A percentile compares a stretch with the other conserved stretches of the same genome.
phyloP scores from a whole-genome alignment of 2,797 vertebrate species.

The Mus spretus region DNA sequence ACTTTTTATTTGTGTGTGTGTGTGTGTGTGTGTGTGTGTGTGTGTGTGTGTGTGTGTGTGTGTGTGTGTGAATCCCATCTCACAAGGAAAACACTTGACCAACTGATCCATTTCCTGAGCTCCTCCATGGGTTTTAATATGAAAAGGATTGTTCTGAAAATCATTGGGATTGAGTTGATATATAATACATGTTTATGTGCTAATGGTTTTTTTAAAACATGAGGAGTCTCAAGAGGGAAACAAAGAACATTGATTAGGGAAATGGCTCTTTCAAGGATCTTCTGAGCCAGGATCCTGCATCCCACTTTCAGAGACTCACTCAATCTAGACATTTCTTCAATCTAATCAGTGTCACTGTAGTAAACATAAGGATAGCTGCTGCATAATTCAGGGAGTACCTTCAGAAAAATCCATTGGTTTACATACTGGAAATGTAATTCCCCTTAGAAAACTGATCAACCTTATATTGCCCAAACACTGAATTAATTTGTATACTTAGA shows the following conservation, averaged over 20 bases:
- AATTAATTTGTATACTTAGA: background rate
- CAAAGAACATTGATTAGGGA: constrained; percentile 44
- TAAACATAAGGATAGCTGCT: background rate
- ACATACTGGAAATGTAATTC: constrained; percentile 8
- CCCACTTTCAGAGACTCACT: background rate
- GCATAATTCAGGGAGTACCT: background rate
- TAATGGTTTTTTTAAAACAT: background rate
- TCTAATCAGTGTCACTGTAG: constrained; percentile 26
- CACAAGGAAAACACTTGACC: background rate
- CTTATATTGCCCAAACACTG: background rate
- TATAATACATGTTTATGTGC: background rate
- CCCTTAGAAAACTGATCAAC: constrained; percentile 14
- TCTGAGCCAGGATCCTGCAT: background rate
- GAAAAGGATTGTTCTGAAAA: background rate
- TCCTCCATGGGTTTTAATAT: background rate
- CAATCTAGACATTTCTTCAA: background rate
- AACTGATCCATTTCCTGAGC: background rate
- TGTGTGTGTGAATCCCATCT: background rate
- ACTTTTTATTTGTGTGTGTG: background rate
- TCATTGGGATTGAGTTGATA: background rate
- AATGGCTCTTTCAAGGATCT: background rate
- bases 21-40: too few species aligned
- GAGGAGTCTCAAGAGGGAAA: background rate
- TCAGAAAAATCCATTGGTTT: background rate
- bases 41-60: background rate